A percentile compares a stretch with the other conserved stretches of the same genome.
phyloP scores from a whole-genome alignment of 2,113 vertebrate genomes.

The Coracopsis vasa region DNA sequence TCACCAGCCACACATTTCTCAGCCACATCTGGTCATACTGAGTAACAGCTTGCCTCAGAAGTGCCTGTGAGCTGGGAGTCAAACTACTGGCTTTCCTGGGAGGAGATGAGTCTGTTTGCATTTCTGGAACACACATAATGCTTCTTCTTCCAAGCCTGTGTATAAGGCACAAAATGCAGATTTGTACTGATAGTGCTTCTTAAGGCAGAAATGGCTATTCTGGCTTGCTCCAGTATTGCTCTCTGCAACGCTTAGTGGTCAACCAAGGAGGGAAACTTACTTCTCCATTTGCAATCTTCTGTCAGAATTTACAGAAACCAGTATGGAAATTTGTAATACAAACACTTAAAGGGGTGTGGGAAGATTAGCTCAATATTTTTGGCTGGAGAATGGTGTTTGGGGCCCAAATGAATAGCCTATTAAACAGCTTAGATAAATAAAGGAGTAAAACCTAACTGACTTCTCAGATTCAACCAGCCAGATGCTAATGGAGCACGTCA shows the following conservation, averaged over 20 bases:
- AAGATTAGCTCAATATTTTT: not conserved
- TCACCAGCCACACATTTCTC: not conserved
- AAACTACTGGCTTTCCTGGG: not conserved
- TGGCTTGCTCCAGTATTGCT: not conserved
- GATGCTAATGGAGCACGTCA: not conserved
- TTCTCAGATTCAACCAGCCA: not conserved
- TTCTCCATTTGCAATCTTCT: not conserved
- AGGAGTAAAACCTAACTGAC: not conserved
- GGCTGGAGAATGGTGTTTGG: not conserved
- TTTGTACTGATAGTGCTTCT: not conserved
- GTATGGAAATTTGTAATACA: not conserved
- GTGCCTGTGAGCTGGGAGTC: not conserved
- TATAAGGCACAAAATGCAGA: not conserved
- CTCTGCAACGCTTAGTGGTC: not conserved
- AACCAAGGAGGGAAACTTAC: fast-evolving
- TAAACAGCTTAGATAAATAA: not conserved
- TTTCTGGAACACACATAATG: fast-evolving
- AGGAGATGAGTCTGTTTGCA: not conserved
- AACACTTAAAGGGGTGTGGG: not conserved
- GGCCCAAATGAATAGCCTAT: not conserved
- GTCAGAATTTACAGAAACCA: not conserved
- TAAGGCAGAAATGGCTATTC: not conserved
- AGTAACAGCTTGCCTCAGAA: not conserved
- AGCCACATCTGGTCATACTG: constrained; percentile 1
- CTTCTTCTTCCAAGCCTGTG: not conserved